Conservation (phyloP, 2,888 invertebrate genomes). For the Phyllotreta striolata region DNA sequence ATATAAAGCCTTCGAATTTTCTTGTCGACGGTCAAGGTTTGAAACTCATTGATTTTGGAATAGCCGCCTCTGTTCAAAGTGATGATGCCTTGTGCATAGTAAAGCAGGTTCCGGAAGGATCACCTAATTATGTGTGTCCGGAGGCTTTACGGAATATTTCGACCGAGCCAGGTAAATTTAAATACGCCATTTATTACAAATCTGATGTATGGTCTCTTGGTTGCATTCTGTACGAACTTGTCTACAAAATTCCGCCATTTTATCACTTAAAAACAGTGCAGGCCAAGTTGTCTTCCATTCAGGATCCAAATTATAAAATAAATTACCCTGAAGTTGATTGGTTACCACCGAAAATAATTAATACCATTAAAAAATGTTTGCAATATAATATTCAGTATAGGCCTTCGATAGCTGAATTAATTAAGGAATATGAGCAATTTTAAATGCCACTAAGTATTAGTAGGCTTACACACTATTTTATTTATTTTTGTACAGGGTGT, state of each 20-base stretch:
- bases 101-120: conserved; percentile 84
- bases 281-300: conserved; percentile 47
- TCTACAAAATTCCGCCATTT: conserved; percentile 92
- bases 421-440: conserved; percentile 58
- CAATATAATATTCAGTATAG: conserved; percentile 75
- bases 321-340: conserved; percentile 71
- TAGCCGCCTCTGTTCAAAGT: conserved; percentile 85
- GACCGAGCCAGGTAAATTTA: conserved; percentile 59
- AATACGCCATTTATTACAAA: conserved; percentile 74
- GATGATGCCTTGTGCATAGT: conserved; percentile 87
- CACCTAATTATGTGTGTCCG: conserved; percentile 95
- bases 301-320: conserved; percentile 68
- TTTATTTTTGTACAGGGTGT: no score
- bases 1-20: conserved; percentile 97
- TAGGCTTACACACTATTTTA: not conserved
- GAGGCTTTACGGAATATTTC: conserved; percentile 81
- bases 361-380: conserved; percentile 76
- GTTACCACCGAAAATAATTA: conserved; percentile 68
- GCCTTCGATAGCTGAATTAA: conserved; percentile 77
- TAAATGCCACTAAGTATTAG: conserved; percentile 7
- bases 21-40: conserved; percentile 83
- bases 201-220: conserved; percentile 98
- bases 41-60: conserved; percentile 97
- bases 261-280: conserved; percentile 69
- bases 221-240: conserved; percentile 92